Evolutionary conservation across 2,888 invertebrate genomes (phyloP).

Genomic region (Caenorhabditis becei): DNA sequence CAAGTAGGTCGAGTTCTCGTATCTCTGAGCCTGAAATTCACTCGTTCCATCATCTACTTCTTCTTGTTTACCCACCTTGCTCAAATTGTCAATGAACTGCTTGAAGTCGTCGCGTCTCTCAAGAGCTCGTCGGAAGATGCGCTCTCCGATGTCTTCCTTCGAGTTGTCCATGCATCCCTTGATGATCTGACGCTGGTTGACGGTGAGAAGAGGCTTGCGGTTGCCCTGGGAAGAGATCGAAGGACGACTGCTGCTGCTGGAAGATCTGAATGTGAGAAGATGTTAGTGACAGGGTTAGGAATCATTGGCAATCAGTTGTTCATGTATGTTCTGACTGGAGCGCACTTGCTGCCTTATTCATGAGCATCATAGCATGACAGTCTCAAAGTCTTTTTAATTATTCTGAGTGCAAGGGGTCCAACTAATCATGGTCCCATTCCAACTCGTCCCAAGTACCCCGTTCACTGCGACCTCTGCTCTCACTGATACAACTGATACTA

Average conservation of each 20-base stretch:
- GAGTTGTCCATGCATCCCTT: conserved; percentile 78
- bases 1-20: conserved; percentile 69
- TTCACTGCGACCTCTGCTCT: no score
- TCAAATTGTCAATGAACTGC: conserved; percentile 70
- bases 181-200: conserved; percentile 72
- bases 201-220: conserved; percentile 67
- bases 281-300: neutral
- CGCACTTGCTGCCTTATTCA: no score
- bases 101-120: conserved; percentile 74
- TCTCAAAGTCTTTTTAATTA: no score
- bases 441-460: no score
- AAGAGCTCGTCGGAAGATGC: conserved; percentile 73
- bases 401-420: no score
- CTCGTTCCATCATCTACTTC: neutral
- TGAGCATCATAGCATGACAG: no score
- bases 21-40: conserved; percentile 65
- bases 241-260: conserved; percentile 55
- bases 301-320: neutral
- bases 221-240: conserved; percentile 70
- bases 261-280: conserved; percentile 36
- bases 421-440: no score
- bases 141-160: conserved; percentile 76
- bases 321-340: no score
- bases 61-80: conserved; percentile 21
- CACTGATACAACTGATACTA: no score